Percentiles rank a stretch among this genome's conserved stretches.
These are phyloP conservation scores for Carassius auratus DNA, from an alignment of 2,113 vertebrate genomes.

Conservation along the genomic window DNA sequence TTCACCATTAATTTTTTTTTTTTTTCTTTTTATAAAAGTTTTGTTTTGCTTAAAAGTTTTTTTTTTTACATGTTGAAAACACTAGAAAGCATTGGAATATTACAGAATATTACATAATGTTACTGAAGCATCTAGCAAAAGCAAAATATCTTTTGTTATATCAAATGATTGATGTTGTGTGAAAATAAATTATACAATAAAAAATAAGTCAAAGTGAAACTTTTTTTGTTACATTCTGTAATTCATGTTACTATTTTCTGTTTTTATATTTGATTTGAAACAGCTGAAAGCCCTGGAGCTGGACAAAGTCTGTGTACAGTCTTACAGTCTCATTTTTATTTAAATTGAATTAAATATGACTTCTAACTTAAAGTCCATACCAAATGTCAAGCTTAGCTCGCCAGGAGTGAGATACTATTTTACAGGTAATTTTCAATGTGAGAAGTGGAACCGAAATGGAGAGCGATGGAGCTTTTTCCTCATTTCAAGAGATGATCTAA, in stretches of 20 bases:
- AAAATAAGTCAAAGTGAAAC: too few relatives aligned
- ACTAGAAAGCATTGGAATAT: too few relatives aligned
- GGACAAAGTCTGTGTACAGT: background rate
- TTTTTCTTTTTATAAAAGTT: too few relatives aligned
- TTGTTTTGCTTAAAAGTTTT: too few relatives aligned
- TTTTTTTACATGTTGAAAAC: too few relatives aligned
- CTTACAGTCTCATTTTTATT: background rate
- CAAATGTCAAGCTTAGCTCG: background rate
- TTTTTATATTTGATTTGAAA: background rate
- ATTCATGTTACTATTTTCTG: background rate
- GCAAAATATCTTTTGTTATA: too few relatives aligned
- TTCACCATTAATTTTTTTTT: too few relatives aligned
- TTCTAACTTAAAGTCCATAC: background rate
- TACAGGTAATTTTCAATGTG: background rate
- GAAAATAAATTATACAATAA: too few relatives aligned
- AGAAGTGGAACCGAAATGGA: background rate
- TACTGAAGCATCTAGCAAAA: too few relatives aligned
- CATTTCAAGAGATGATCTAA: slow-evolving; percentile 1
- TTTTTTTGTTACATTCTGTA: too few relatives aligned
- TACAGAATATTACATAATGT: too few relatives aligned
- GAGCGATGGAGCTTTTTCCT: background rate
- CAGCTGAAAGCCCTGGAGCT: background rate
- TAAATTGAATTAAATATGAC: background rate
- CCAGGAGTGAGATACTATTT: background rate
- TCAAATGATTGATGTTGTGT: too few relatives aligned